Base-by-base conservation (phyloP, 2,113 vertebrate genomes). In the Ifrita kowaldi region DNA sequence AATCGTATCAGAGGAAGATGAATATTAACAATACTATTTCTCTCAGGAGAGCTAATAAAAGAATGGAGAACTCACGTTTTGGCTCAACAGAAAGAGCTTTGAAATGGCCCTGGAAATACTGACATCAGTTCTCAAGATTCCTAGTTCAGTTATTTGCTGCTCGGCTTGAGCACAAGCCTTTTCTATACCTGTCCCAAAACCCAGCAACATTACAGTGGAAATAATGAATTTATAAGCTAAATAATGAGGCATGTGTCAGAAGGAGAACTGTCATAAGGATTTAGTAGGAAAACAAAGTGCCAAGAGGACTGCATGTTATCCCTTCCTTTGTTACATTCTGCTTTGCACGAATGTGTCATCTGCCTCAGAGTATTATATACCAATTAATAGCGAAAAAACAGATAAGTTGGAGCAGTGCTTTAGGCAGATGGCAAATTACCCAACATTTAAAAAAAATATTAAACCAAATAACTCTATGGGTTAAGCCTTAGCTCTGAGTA, bases 1-100 rank as follows among this genome's bases (percentile, higher is more conserved):
- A 96, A 95, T 97, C 17, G 3, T 74, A 96, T 96, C 89, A 95
- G 39, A 90, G 50, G 89, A 90, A 94, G 90, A 97, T 93, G 76
- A 96, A 97, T 97, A 96, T 92, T 96, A 94, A 95, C 59, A 78
- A 50, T 46, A 24, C 27, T 46, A 21, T 82, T 19, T 77, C 55
- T 82, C 73, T 94, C 91, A 75, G 65, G 76, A 94, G 79, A 87
- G 50, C 87, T 91, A 84, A 93, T 91, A 89, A 96, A 97, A 90
- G 73, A 89, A 83, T 37, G 68, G 74, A 76, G 82, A 73, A 63
- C 39, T 71, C 41, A 10, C 27, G 8, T 82, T 73, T 84, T 63
- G 44, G 89, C 87, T 93, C 70, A 90, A 46, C 64, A 52, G 55
- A 88, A 47, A 89, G 52, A 70, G 14, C 50, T 60, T 47, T 64